These are phyloP conservation scores for Stichopus horrens DNA, from an alignment of 53 echinoderm and acorn worm genomes.

Conservation along the genomic window DNA sequence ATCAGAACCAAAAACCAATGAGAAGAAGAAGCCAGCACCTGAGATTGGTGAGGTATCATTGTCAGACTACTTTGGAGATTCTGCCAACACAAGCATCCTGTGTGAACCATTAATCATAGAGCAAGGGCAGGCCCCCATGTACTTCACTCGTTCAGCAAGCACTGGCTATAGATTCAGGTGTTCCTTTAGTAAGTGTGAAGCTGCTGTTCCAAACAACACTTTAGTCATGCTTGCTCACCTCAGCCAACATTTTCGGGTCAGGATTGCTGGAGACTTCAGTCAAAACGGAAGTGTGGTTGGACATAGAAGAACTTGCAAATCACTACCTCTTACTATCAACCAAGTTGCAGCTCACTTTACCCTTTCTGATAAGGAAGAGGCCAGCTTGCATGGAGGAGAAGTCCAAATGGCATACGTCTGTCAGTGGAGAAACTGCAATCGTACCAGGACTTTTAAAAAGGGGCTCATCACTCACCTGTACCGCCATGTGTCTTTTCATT, in stretches of 20 bases:
- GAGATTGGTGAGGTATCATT: conserved; percentile 41
- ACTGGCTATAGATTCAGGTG: conserved; percentile 51
- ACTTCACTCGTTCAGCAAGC: conserved; percentile 50
- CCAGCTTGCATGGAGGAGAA: conserved; percentile 63
- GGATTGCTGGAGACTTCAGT: conserved; percentile 58
- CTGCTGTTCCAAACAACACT: conserved; percentile 53
- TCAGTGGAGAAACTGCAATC: conserved; percentile 60
- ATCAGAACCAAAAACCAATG: conserved; percentile 13
- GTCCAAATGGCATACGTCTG: conserved; percentile 62
- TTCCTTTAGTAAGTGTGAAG: conserved; percentile 58
- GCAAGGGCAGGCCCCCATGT: conserved; percentile 58
- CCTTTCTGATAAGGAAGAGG: conserved; percentile 59
- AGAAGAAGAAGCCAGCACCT: background rate
- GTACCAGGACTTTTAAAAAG: conserved; percentile 62
- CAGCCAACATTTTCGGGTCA: conserved; percentile 60
- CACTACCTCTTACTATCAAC: conserved; percentile 58
- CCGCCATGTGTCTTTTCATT: conserved; percentile 59
- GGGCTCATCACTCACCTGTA: conserved; percentile 54
- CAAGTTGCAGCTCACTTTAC: conserved; percentile 67
- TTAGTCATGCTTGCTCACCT: conserved; percentile 62
- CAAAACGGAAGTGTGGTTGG: conserved; percentile 42
- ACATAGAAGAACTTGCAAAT: conserved; percentile 51
- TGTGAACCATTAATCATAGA: conserved; percentile 68
- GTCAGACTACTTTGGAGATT: conserved; percentile 63
- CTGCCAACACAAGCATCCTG: conserved; percentile 54